Evolutionary conservation across 1,140 invertebrate species (phyloP), one percentile per base, ranked within the genome.

Genomic region (Pseudomyrmex pallidus): DNA sequence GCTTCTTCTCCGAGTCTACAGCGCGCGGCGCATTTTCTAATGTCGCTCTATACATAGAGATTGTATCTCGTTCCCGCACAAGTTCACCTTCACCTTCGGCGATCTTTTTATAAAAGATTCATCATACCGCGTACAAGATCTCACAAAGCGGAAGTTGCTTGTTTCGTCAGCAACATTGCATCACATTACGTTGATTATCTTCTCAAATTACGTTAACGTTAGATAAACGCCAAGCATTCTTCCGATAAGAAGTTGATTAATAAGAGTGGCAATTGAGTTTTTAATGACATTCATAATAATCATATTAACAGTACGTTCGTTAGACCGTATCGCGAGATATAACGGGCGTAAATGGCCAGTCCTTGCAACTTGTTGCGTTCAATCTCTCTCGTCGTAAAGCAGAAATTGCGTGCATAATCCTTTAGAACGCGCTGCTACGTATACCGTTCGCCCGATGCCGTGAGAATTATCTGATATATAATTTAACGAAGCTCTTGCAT

Each of bases 301-400:
- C 78, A 68, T 20, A 54, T 67, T 12, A 56, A 77, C 25, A 3
- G 66, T 4, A 35, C 35, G 35, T 35, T n/a, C 8, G 2, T 54
- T 17, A 22, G n/a, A 83, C 46, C 22, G 44, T 74, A 46, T 54
- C 54, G 22, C 74, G 62, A 44, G 13, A n/a, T 61, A 10, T 56
- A 73, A 17, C 44, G 56, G 35, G 35, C 35, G 62, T 44, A 87
- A 87, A 87, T 80, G 17, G 44, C 57, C n/a, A 50, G 13, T 52
- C 63, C 73, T 78, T 78, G 77, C 87, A 87, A 88, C 87, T 88
- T 88, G 87, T 88, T 88, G 87, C 87, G 72, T 78, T 68, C 52
- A 84, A 76, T 85, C 82, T 80, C 82, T 80, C 63, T 80, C 63
- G 15, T 61, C 9, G 74, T 74, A 72, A 85, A 87, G 68, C 15